A percentile compares a stretch with the other conserved stretches of the same genome.
These are phyloP conservation scores for Himalopsyche kuldschensis DNA, from an alignment of 2,888 invertebrate species.

Conservation along the genomic window DNA sequence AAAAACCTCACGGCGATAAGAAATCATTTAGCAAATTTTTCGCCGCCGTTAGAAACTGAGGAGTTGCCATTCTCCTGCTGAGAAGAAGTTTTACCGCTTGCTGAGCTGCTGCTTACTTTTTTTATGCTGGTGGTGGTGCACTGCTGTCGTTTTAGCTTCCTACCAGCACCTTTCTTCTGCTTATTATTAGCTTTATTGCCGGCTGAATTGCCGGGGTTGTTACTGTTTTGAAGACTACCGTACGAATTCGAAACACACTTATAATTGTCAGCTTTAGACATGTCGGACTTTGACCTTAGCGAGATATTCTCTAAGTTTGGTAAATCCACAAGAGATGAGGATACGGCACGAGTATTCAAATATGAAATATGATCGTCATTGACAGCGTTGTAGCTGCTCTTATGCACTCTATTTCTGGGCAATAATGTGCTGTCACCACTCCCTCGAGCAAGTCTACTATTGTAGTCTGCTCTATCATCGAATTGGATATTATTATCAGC, in stretches of 20 bases:
- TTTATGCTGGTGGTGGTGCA: neutral
- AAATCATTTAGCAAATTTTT: conserved; percentile 51
- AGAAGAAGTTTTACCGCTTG: neutral
- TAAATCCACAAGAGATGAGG: conserved; percentile 43
- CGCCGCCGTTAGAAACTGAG: conserved; percentile 20
- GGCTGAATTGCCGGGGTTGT: conserved; percentile 45
- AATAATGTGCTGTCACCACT: neutral
- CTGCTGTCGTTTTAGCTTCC: conserved; percentile 44
- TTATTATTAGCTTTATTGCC: neutral
- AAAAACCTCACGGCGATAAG: conserved; percentile 54
- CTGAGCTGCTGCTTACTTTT: neutral
- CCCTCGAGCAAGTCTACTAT: neutral
- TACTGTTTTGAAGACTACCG: neutral
- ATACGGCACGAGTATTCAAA: neutral
- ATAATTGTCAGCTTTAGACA: neutral
- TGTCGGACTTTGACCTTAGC: conserved; percentile 48
- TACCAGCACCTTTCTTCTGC: conserved; percentile 48
- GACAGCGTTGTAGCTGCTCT: neutral
- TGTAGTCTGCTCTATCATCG: neutral
- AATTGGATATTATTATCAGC: neutral
- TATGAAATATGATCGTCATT: conserved; percentile 40
- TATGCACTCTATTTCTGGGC: neutral
- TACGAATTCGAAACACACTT: neutral
- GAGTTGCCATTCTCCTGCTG: neutral
- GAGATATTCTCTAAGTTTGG: conserved; percentile 52